Evolutionary conservation across 2,888 invertebrate genomes (phyloP), one percentile per base, ranked within the genome.

Genomic region (Gonocerus acuteangulatus): DNA sequence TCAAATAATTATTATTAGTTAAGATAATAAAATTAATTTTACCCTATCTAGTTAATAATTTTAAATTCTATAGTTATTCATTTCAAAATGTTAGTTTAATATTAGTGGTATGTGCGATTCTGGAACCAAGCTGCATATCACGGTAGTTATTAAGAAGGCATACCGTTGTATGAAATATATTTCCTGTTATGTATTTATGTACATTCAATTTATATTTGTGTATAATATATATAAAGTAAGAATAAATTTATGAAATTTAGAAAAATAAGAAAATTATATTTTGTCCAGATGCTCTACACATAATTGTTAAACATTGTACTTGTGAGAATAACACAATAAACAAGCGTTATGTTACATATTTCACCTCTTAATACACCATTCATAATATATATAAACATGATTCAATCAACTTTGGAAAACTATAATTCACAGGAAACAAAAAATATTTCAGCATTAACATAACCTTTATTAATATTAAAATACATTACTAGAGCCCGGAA

Each of bases 111-210:
- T 60, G 63, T 57, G 61, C 51, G 58, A 58, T 58, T 57, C 47
- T 44, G 51, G 63, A 61, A 64, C 58, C 63, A 61, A 52, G 49
- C 45, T 57, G 58, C 58, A 58, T 63, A 63, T 58, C 63, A 52
- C 63, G 44, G 39, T 34, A 34, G 52, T 42, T 47, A 27, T 32
- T 47, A 54, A 44, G 48, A 42, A 39, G 21, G 16, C 44, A 23
- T 44, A 4, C 34, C 23, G 45, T 57, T 57, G 32, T 57, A 47
- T 47, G 18, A 44, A 47, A 19, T 42, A 57, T 15, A 57, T 32
- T 19, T 32, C 32, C 32, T 47, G 23, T 44, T 57, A 57, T 51
- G 16, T 47, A 57, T 57, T 57, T 57, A 57, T 57, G 57, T 57
- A 57, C 27, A 57, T 57, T 57, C 45, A 34, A 44, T 44, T 57